Evolutionary conservation across 2,113 vertebrate genomes (phyloP).

Genomic region (Edolisoma coerulescens): DNA sequence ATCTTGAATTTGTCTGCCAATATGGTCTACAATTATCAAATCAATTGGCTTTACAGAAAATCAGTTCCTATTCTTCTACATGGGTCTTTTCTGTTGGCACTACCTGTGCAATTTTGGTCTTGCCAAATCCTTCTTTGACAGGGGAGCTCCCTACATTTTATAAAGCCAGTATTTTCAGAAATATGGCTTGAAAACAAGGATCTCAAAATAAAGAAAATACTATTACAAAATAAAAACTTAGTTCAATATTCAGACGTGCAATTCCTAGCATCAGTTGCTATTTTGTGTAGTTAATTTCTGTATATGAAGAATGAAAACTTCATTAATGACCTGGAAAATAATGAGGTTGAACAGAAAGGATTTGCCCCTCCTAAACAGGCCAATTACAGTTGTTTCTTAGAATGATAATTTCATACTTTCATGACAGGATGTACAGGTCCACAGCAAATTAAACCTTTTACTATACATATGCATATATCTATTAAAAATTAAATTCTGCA

Average conservation of each 20-base stretch:
- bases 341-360: conserved; percentile 31
- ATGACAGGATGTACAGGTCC: not conserved
- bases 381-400: conserved; percentile 43
- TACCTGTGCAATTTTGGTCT: conserved; percentile 70
- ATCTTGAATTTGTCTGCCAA: conserved; percentile 75
- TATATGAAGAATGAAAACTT: conserved; percentile 45
- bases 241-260: conserved; percentile 43
- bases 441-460: conserved; percentile 41
- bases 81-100: conserved; percentile 67
- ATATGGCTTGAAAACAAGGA: conserved; percentile 45
- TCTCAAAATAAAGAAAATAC: conserved; percentile 50
- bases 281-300: conserved; percentile 50
- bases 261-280: conserved; percentile 56
- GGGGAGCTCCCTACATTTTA: conserved; percentile 53
- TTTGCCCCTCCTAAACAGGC: conserved; percentile 26
- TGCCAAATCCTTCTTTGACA: conserved; percentile 53
- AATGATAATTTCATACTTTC: conserved; percentile 43
- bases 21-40: conserved; percentile 78
- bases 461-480: not conserved
- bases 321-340: conserved; percentile 55
- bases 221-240: conserved; percentile 59
- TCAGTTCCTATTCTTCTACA: conserved; percentile 73
- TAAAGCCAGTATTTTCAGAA: conserved; percentile 68
- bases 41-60: conserved; percentile 74
- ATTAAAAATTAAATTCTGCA: not conserved